Percentiles rank a stretch among this genome's conserved stretches.
Evolutionary conservation across 23 tunicate genomes (phyloP).

Genomic region (Corella eumyota): DNA sequence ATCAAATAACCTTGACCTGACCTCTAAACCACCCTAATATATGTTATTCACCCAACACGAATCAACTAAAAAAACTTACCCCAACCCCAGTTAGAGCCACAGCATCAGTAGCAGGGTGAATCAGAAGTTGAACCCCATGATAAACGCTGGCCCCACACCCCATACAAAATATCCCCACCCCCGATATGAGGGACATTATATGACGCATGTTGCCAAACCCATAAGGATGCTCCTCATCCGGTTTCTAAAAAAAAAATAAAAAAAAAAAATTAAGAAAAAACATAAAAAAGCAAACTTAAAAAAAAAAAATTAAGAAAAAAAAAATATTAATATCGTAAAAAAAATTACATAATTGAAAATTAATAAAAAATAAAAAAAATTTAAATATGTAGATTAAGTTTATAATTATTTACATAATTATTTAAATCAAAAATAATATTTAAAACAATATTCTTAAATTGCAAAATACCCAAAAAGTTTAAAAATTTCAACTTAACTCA

Average conservation of each 20-base stretch:
- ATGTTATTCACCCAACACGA: background rate
- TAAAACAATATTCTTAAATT: background rate
- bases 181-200: constrained; percentile 87
- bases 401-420: background rate
- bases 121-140: constrained; percentile 66
- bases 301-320: background rate
- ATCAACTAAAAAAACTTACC: background rate
- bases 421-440: background rate
- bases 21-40: background rate
- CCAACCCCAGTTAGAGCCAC: background rate
- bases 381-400: background rate
- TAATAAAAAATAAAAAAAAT: background rate
- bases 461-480: background rate
- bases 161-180: constrained; percentile 91
- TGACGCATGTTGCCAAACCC: constrained; percentile 94
- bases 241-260: constrained; percentile 14
- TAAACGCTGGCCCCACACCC: constrained; percentile 85
- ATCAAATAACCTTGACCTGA: too few species aligned
- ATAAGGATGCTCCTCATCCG: constrained; percentile 86
- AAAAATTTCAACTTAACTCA: background rate
- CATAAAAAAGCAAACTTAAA: too few species aligned
- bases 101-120: constrained; percentile 18
- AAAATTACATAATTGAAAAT: background rate
- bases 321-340: background rate
- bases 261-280: background rate